Base-by-base conservation (phyloP, 2,888 invertebrate species). In the Anorthoa munda region DNA sequence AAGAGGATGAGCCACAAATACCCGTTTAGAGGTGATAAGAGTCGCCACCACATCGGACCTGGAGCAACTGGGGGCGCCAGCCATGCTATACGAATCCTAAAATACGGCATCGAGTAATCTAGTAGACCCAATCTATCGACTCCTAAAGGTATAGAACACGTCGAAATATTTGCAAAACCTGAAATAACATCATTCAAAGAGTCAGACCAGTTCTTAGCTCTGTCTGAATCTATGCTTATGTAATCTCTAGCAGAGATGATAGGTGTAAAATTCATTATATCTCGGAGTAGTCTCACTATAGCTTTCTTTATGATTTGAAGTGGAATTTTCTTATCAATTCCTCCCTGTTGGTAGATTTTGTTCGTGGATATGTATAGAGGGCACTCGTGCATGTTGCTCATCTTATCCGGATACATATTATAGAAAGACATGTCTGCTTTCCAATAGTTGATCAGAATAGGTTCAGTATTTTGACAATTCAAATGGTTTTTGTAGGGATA, bases 321-420 rank as follows among this genome's bases (percentile, higher is more conserved):
- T 48, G 92, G 91, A 58, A 93, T 91, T 75, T 92, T 92, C 58
- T 90, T 87, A 46, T 94, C 93, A 50, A 89, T 90, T 4, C 87
- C 84, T 7, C 88, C 84, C 17, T 92, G 92, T 53, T 91, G 85
- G 67, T 92, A 91, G 2, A 94, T 85, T 80, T 93, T 94, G 68
- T 94, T 93, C 0, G 94, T 95, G 0, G 94, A 94, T 68, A 95
- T 92, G 68, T 93, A 94, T 3, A 94, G 80, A 3, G 94, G 95
- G 65, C 94, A 95, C 63, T 91, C 89, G 46, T 91, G 88, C 94
- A 95, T 94, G 48, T 94, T 91, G 50, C 81, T 84, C 90, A 93
- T 92, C 87, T 95, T 95, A 72, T 95, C 91, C 4, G 90, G 89
- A 80, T 90, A 95, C 50, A 92, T 61, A 23, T 90, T 74, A 7